Base-by-base conservation (phyloP, 2,797 vertebrate genomes). In the Gobionotothen gibberifrons region DNA sequence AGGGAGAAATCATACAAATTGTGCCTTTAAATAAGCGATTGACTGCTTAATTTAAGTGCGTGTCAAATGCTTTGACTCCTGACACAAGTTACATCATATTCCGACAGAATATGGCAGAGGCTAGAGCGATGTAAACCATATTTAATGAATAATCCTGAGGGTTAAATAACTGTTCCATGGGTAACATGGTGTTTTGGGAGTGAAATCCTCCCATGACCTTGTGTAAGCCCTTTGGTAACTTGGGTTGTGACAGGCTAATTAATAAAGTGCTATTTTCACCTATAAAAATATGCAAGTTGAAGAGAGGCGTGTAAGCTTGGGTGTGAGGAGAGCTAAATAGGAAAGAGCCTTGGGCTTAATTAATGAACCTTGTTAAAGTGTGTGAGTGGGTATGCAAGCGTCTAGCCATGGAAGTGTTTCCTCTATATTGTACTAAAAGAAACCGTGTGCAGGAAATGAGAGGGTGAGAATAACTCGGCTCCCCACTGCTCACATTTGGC, bases 241-340 rank as follows among this genome's bases (percentile, higher is more conserved):
- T 32, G 39, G 43, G 84, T 72, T 84, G 86, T 83, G 84, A 84
- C 83, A 83, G 53, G 61, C 81, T 90, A 89, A 93, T 94, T 93
- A 94, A 93, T 87, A 79, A 81, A 85, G 68, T 51, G 71, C 83
- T 85, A 79, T 83, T 90, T 90, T 81, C 61, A 82, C 84, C 66
- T 85, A 83, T 79, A 79, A 76, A 86, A 85, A 76, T 81, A 79
- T 84, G 83, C 78, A 82, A 77, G 60, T 40, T 72, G 66, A 79
- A 74, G 43, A 61, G 76, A 80, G 68, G 72, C 67, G 70, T 70
- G 81, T 63, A 32, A 60, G 55, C 49, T 19, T 29, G 61, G 3
- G 17, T 42, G 69, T 73, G 61, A 80, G 55, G 58, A 80, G 81
- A 62, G 64, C 59, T 80, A 76, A 84, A 79, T 48, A 84, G 74